phyloP scores from a whole-genome alignment of 2,797 vertebrate genomes.

The Periparus ater region DNA sequence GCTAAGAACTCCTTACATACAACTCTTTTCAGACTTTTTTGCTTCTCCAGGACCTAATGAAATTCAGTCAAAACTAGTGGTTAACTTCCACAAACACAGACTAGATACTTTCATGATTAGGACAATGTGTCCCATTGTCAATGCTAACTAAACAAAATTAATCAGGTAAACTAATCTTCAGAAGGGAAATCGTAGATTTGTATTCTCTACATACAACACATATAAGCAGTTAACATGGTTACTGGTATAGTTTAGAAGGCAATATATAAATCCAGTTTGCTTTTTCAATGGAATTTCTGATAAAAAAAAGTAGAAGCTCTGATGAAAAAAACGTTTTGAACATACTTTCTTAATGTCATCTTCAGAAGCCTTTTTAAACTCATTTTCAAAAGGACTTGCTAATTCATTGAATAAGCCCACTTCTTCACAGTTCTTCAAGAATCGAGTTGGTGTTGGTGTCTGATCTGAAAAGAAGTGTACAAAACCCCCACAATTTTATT shows the following conservation, averaged over 20 bases:
- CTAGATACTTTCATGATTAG: neutral
- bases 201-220: neutral
- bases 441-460: slow-evolving; percentile 99
- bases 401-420: slow-evolving; percentile 98
- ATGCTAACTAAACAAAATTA: neutral
- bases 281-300: neutral
- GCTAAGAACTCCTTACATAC: neutral
- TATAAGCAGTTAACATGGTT: neutral
- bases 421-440: slow-evolving; percentile 99
- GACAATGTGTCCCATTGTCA: neutral
- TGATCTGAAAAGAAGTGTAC: slow-evolving; percentile 86
- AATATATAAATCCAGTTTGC: neutral
- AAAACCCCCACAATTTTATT: slow-evolving; percentile 22
- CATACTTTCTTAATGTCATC: slow-evolving; percentile 98
- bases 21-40: neutral
- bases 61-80: neutral
- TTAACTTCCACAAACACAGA: neutral
- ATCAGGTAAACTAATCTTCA: neutral
- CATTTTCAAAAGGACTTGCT: slow-evolving; percentile 98
- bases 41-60: neutral
- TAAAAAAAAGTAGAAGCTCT: neutral
- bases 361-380: slow-evolving; percentile 97
- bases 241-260: neutral
- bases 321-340: neutral
- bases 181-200: neutral